Conservation (phyloP, 2,888 invertebrate genomes). For the Hoplodrina blanda region DNA sequence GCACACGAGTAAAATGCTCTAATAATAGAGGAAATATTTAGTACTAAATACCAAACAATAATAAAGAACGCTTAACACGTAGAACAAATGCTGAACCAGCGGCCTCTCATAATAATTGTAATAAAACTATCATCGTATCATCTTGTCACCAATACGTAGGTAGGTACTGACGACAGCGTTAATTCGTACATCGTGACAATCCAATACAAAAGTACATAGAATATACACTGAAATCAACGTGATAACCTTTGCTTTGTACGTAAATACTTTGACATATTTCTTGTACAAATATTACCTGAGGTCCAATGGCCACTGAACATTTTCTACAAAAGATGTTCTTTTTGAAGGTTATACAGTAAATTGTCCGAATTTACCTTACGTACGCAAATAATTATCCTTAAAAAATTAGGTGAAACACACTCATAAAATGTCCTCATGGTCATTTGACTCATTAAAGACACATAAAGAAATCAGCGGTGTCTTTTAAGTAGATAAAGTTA, state of each 20-base stretch:
- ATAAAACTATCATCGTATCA: conserved; percentile 17
- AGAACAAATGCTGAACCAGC: not conserved
- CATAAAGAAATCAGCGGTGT: conserved; percentile 17
- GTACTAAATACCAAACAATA: not conserved
- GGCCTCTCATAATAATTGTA: not conserved
- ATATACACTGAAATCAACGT: conserved; percentile 60
- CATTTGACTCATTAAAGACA: conserved; percentile 11
- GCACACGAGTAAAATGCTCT: not conserved
- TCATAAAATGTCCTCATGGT: conserved; percentile 17
- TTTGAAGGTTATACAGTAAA: conserved; percentile 16
- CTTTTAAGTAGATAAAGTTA: not conserved
- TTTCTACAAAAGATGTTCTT: conserved; percentile 12
- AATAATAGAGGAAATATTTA: conserved; percentile 4
- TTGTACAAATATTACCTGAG: conserved; percentile 40
- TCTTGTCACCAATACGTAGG: conserved; percentile 17
- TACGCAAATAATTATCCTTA: conserved; percentile 22
- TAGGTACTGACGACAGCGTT: conserved; percentile 39
- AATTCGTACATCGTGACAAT: conserved; percentile 66
- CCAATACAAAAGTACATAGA: conserved; percentile 62
- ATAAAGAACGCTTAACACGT: not conserved
- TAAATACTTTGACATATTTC: conserved; percentile 44
- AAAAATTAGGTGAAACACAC: conserved; percentile 18
- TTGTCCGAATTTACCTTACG: conserved; percentile 16
- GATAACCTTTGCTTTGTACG: conserved; percentile 54
- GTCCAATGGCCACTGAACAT: conserved; percentile 23